phyloP scores from a whole-genome alignment of 35 echinoderm and acorn worm species.

The Diadema setosum region DNA sequence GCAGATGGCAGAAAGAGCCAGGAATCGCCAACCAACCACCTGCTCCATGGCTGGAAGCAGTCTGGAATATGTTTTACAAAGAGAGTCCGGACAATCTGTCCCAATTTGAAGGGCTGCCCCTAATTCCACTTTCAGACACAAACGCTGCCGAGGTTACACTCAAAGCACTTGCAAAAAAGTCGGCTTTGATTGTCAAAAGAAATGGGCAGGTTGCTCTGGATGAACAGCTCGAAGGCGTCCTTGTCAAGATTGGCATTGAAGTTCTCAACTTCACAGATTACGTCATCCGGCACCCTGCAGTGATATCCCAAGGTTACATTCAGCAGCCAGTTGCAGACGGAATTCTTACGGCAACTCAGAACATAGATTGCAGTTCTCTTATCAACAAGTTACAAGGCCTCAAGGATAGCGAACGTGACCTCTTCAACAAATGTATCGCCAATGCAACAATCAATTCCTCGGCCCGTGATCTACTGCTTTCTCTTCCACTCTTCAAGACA shows the following conservation, averaged over 20 bases:
- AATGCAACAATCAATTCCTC: no score
- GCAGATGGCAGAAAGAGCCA: no score
- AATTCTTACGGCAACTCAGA: no score
- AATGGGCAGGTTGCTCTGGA: not conserved
- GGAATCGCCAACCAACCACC: not conserved
- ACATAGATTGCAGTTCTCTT: no score
- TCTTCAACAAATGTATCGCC: no score
- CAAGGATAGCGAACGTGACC: no score
- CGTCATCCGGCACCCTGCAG: no score
- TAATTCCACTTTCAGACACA: not conserved
- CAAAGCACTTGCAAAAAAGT: not conserved
- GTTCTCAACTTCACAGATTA: no score
- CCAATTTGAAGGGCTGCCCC: not conserved
- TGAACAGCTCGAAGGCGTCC: not conserved
- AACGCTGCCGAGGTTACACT: not conserved
- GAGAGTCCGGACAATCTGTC: not conserved
- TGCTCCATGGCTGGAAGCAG: not conserved
- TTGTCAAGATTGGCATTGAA: constrained; percentile 2
- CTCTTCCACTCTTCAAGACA: no score
- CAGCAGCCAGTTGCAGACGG: not conserved
- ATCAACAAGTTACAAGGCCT: no score
- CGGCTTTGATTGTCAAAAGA: not conserved
- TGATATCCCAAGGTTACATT: no score
- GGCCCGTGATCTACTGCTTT: no score
- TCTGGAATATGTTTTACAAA: not conserved